Evolutionary conservation across 2,797 vertebrate genomes (phyloP).

Genomic region (Podarcis siculus): DNA sequence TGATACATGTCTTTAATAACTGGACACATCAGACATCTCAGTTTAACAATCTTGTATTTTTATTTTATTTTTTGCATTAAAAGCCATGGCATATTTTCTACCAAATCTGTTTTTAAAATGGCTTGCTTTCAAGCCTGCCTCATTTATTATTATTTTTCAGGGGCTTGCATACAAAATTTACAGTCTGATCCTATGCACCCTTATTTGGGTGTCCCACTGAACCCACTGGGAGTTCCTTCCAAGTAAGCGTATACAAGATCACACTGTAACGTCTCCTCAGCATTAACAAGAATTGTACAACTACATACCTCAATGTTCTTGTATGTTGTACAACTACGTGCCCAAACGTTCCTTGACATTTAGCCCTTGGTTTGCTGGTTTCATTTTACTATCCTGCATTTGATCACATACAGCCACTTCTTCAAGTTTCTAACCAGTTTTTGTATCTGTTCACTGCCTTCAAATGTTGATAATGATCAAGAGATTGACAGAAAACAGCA

Average conservation of each 20-base stretch:
- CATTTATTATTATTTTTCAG: neutral
- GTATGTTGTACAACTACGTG: neutral
- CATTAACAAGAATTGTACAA: neutral
- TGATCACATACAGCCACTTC: neutral
- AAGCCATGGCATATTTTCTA: slow-evolving; percentile 9
- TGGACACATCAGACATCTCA: neutral
- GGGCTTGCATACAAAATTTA: slow-evolving; percentile 18
- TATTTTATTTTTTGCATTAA: neutral
- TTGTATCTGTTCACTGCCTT: neutral
- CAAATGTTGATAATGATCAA: neutral
- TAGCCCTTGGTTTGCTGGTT: neutral
- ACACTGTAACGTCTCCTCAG: neutral
- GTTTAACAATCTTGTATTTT: neutral
- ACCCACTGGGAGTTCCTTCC: neutral
- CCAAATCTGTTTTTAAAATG: neutral
- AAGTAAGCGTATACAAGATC: neutral
- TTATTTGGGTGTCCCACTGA: neutral
- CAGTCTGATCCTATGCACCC: neutral
- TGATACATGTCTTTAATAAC: neutral
- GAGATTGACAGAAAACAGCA: neutral
- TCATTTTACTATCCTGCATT: slow-evolving; percentile 2
- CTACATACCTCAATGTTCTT: neutral
- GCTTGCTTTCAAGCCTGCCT: neutral
- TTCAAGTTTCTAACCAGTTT: neutral
- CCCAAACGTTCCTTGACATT: neutral